Conservation (phyloP, 2,113 vertebrate genomes). For the Lynx canadensis region DNA sequence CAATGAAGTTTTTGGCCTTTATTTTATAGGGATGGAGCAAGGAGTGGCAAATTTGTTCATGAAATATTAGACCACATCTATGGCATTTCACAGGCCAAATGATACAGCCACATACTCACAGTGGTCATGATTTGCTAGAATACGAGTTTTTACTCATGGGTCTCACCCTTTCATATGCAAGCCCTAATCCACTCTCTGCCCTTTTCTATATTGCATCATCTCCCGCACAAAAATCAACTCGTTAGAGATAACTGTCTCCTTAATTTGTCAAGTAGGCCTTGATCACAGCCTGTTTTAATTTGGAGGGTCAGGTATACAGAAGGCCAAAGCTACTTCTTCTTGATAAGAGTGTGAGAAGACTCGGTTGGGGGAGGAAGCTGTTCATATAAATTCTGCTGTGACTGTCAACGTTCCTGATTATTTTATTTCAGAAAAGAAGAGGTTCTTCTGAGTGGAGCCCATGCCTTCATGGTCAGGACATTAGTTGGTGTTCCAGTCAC, state of each 20-base stretch:
- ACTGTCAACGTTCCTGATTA: background rate
- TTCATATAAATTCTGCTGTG: background rate
- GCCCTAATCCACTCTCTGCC: background rate
- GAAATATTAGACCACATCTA: background rate
- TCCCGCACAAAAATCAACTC: background rate
- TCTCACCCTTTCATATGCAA: background rate
- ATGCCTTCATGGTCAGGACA: background rate
- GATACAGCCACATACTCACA: background rate
- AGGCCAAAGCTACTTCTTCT: background rate
- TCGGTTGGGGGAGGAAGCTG: background rate
- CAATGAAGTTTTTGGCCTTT: background rate
- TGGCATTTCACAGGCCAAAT: background rate
- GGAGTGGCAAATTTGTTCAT: background rate
- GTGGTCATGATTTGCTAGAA: background rate
- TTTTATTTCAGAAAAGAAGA: background rate
- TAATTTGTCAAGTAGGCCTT: background rate
- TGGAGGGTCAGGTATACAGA: background rate
- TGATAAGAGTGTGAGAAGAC: background rate
- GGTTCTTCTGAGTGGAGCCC: background rate
- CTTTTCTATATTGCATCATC: background rate
- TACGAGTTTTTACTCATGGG: background rate
- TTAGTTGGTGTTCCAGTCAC: background rate
- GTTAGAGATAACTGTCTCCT: background rate
- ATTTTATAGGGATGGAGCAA: background rate
- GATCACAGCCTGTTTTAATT: background rate